Evolutionary conservation across 1,140 invertebrate genomes (phyloP).

Genomic region (Drosophila quadrilineata): DNA sequence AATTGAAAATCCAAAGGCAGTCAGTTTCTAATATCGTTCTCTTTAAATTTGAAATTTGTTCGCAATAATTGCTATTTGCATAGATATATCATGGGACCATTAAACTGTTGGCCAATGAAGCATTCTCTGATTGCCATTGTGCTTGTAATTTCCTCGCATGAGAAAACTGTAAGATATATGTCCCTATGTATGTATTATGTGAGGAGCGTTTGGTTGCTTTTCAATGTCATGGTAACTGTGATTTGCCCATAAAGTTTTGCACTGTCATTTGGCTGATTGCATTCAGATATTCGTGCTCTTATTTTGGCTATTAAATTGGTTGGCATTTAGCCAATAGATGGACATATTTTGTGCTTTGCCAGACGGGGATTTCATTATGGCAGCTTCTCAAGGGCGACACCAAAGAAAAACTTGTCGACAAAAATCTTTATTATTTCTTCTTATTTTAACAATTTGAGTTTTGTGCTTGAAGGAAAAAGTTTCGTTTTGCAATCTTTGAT

Average conservation of each 20-base stretch:
- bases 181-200: too few species aligned
- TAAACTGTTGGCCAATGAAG: constrained; percentile 14
- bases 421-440: background rate
- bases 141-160: constrained; percentile 10
- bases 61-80: constrained; percentile 10
- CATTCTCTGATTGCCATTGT: constrained; percentile 34
- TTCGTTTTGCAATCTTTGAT: constrained; percentile 6
- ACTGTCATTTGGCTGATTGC: constrained; percentile 61
- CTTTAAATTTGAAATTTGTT: constrained; percentile 22
- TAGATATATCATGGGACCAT: constrained; percentile 25
- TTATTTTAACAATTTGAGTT: constrained; percentile 27
- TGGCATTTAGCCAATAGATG: constrained; percentile 62
- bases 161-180: too few species aligned
- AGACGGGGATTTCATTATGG: constrained; percentile 53
- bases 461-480: constrained; percentile 23
- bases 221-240: constrained; percentile 1
- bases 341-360: constrained; percentile 42
- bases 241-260: constrained; percentile 47
- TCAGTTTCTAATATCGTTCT: background rate
- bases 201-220: too few species aligned
- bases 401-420: constrained; percentile 56
- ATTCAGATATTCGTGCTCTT: constrained; percentile 43
- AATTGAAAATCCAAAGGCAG: background rate
- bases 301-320: constrained; percentile 46
- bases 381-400: constrained; percentile 47